Percentiles rank a stretch among this genome's conserved stretches.
These are phyloP conservation scores for Ruditapes philippinarum DNA, from an alignment of 1,140 invertebrate species.

Conservation along the genomic window DNA sequence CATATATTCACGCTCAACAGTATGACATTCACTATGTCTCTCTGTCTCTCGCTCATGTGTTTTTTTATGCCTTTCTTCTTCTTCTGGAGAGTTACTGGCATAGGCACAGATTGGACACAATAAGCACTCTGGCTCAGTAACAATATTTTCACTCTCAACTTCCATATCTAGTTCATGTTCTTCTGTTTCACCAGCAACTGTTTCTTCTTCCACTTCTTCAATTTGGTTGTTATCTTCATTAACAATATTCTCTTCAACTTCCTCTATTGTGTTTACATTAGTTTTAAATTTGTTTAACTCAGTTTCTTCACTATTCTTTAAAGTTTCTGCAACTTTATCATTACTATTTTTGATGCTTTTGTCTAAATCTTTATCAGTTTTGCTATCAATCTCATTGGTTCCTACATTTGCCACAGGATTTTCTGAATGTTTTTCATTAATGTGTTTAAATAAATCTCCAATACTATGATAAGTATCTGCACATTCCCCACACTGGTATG, in stretches of 20 bases:
- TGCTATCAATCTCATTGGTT: background rate
- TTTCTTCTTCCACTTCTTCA: background rate
- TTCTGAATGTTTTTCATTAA: background rate
- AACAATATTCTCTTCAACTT: background rate
- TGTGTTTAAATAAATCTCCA: conserved; percentile 38
- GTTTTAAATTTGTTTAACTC: no score
- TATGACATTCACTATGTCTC: background rate
- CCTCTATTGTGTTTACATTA: no score
- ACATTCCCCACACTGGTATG: conserved; percentile 28
- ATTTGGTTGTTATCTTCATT: background rate
- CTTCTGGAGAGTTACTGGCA: background rate
- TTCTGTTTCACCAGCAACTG: background rate
- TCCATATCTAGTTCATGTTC: background rate
- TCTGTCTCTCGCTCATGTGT: background rate
- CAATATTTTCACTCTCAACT: background rate
- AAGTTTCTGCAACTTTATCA: background rate
- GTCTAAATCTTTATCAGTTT: no score
- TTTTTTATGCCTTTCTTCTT: background rate
- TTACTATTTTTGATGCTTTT: background rate
- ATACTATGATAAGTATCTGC: background rate
- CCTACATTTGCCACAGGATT: background rate
- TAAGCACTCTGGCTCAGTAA: background rate
- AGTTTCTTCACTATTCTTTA: background rate
- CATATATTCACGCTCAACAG: conserved; percentile 7
- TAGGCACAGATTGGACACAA: background rate